Evolutionary conservation across 2,797 vertebrate genomes (phyloP).

Genomic region (Pseudopleuronectes americanus): DNA sequence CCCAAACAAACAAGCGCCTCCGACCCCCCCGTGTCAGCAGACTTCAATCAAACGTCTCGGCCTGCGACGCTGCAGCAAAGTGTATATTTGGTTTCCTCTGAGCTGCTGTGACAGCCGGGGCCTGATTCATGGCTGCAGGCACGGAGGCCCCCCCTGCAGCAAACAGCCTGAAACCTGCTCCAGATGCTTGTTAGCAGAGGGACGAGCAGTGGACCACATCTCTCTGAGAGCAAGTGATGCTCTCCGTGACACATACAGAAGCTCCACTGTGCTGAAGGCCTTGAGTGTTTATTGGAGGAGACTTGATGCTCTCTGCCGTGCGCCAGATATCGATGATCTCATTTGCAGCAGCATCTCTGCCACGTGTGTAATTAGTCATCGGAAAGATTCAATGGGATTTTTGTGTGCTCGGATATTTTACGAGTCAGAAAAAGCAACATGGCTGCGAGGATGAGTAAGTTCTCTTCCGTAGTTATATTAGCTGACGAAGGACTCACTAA

Average conservation of each 20-base stretch:
- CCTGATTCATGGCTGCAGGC: constrained; percentile 51
- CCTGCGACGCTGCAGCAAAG: constrained; percentile 22
- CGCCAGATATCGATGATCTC: constrained; percentile 67
- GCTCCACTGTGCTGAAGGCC: constrained; percentile 59
- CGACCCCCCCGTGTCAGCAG: constrained; percentile 46
- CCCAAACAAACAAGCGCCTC: constrained; percentile 56
- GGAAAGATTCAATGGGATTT: constrained; percentile 56
- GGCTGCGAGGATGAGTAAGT: constrained; percentile 65
- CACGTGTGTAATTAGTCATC: constrained; percentile 59
- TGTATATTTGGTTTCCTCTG: constrained; percentile 69
- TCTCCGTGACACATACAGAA: constrained; percentile 64
- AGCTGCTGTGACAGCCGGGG: constrained; percentile 49
- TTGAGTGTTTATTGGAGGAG: constrained; percentile 46
- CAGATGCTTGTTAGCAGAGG: constrained; percentile 60
- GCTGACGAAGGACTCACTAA: constrained; percentile 69
- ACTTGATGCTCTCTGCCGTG: constrained; percentile 40
- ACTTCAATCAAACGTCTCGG: constrained; percentile 45
- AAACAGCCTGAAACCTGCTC: constrained; percentile 69
- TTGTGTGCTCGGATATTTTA: constrained; percentile 51
- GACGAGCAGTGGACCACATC: constrained; percentile 61
- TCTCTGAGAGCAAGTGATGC: constrained; percentile 46
- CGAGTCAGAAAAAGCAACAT: constrained; percentile 28
- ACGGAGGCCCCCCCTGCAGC: constrained; percentile 66
- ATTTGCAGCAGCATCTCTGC: constrained; percentile 57
- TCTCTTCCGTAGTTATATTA: constrained; percentile 67